Evolutionary conservation across 2,888 invertebrate species (phyloP), one percentile per base, ranked within the genome.

Genomic region (Ectobius pallidus): DNA sequence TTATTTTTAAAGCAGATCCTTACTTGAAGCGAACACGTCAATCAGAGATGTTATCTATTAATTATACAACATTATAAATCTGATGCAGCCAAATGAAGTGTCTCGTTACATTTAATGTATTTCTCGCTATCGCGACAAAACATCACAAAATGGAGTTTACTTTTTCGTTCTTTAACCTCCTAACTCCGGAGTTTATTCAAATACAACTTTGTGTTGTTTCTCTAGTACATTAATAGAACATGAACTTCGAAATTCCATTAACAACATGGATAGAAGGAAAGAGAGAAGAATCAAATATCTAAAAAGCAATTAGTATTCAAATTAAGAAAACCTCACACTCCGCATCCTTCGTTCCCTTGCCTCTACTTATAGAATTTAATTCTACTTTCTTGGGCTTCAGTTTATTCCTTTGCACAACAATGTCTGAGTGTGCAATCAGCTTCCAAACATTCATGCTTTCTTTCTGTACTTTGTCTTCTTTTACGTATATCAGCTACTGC

Each of bases 171-270:
- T 22, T 18, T 18, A 52, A 14, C 25, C 14, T 52, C 52, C 25
- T 52, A 18, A 46, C 52, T 52, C 25, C 52, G 11, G 25, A 25
- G 3, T 25, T 52, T 52, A 11, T 25, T 52, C 52, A 22, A 52
- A 52, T 52, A 52, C 52, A 7, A 25, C 25, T 25, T 16, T 6
- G 25, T 52, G 52, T 52, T 52, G n/a, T n/a, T 52, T 52, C 14
- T 25, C 52, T 11, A 52, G 52, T 25, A 22, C 52, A 52, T 52
- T 52, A 25, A 52, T 52, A 25, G 25, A 2, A 52, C 52, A 52
- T 52, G 52, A 52, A 52, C 52, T 52, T 52, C 52, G 52, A 52
- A 52, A 52, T 52, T 52, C 52, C 52, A 52, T 52, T 52, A 52
- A 52, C 52, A 14, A n/a, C n/a, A n/a, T n/a, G n/a, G n/a, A n/a